Percentiles rank a stretch among this genome's conserved stretches.
These are phyloP conservation scores for Megatriorchis doriae DNA, from an alignment of 2,113 vertebrate species.

Conservation along the genomic window DNA sequence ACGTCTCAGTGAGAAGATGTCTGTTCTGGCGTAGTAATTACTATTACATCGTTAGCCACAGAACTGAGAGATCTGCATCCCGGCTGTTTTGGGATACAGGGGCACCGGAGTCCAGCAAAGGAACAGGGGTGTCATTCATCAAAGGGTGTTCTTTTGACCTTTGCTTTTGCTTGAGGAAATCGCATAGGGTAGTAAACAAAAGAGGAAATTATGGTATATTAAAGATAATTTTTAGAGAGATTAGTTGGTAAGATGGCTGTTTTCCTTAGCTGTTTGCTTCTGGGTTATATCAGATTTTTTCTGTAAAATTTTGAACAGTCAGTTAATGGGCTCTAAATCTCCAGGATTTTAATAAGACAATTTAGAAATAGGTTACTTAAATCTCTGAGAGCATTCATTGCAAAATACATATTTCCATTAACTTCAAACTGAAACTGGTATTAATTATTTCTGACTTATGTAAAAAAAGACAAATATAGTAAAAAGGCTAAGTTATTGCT, in stretches of 20 bases:
- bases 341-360: not conserved
- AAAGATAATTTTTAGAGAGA: not conserved
- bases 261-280: not conserved
- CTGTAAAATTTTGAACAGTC: not conserved
- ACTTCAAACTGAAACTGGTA: not conserved
- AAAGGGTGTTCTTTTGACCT: not conserved
- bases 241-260: not conserved
- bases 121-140: not conserved
- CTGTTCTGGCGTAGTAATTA: not conserved
- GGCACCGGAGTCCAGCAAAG: not conserved
- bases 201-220: not conserved
- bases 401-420: not conserved
- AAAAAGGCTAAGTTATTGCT: not conserved
- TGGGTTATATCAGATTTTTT: not conserved
- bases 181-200: not conserved
- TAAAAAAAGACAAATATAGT: not conserved
- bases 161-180: not conserved
- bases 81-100: not conserved
- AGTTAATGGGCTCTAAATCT: not conserved
- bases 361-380: not conserved
- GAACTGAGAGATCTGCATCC: not conserved
- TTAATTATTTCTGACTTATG: not conserved
- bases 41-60: not conserved
- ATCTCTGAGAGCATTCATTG: not conserved
- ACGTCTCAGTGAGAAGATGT: not conserved